Base-by-base conservation (phyloP, 2,888 invertebrate species). In the Agrilus mali region DNA sequence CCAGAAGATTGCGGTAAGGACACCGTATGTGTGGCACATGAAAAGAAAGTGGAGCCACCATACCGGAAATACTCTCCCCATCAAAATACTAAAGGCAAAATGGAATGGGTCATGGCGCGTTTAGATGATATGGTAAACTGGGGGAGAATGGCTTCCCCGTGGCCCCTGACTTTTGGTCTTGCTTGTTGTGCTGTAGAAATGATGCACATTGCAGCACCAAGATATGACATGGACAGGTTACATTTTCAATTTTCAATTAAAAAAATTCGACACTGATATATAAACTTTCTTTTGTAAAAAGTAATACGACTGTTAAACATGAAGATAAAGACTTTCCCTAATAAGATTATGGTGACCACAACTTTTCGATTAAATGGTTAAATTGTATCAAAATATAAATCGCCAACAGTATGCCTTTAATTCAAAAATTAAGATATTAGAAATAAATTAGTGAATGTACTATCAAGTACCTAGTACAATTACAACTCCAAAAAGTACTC, bases 151-250 rank as follows among this genome's bases (percentile, higher is more conserved):
- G 65, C 67, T 53, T 81, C 80, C 1, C 52, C 82, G 35, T 81
- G 80, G 80, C 81, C 81, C 1, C 63, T 82, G 59, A 82, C 81
- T 1, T 81, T 81, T 65, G 80, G 80, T 41, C 57, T 80, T 47
- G 80, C 80, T 2, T 81, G 80, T 55, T 79, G 78, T 61, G 78
- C 78, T 43, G 75, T 80, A 2, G 79, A 79, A 61, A 78, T 78
- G 78, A 78, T 78, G 77, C 78, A 80, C 55, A 72, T 78, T 53
- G 79, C 80, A 40, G 78, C 77, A 3, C 77, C 79, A 0, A 61
- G 80, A 64, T 86, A 81, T 56, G 80, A 81, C 58, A 78, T 81
- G 77, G 80, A 80, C 60, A 65, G 75, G 43, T 53, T 7, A 34
- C 7, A 22, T 40, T 2, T 17, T 71, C 13, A 2, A n/a, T 17